phyloP scores from a whole-genome alignment of 2,113 vertebrate genomes.

The Bucco capensis region DNA sequence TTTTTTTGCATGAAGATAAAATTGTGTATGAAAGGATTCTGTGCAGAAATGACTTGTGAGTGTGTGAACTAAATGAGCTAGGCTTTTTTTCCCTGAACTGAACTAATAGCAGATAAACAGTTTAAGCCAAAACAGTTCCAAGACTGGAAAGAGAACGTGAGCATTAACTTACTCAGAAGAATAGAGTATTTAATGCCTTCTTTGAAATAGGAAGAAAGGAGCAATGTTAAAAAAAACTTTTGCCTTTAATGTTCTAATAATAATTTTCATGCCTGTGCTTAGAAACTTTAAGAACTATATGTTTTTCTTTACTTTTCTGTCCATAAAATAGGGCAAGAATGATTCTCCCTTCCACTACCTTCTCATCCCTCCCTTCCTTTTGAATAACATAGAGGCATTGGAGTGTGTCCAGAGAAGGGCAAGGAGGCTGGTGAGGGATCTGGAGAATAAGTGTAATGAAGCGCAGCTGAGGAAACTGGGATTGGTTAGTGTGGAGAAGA shows the following conservation, averaged over 20 bases:
- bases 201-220: not conserved
- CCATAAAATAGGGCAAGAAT: not conserved
- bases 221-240: not conserved
- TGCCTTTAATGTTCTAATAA: not conserved
- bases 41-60: not conserved
- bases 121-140: not conserved
- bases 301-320: not conserved
- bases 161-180: not conserved
- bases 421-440: no score
- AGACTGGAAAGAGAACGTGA: not conserved
- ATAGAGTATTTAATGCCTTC: not conserved
- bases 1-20: no score
- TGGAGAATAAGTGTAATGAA: no score
- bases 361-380: no score
- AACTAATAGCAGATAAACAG: not conserved
- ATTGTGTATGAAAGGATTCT: not conserved
- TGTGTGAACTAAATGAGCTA: not conserved
- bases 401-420: no score
- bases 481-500: no score
- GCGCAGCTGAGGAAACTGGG: no score
- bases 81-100: not conserved
- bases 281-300: not conserved
- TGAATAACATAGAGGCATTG: no score
- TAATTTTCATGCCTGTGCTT: not conserved
- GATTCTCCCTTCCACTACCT: not conserved